Evolutionary conservation across 2,113 vertebrate species (phyloP), one percentile per base, ranked within the genome.

Genomic region (Peromyscus leucopus): DNA sequence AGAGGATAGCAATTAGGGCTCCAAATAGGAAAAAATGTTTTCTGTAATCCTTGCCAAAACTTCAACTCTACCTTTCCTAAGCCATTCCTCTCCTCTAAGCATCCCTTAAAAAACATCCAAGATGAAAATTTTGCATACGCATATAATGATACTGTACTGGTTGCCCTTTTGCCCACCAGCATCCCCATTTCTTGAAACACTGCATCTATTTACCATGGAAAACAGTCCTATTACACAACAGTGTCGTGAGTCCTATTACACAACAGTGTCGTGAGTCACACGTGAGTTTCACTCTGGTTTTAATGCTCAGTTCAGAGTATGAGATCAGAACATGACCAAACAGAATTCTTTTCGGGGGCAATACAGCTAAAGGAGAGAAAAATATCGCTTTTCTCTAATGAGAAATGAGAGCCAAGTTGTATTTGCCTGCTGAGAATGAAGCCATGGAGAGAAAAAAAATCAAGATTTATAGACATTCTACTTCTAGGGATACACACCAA

Each of bases 341-440:
- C 11, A 82, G 78, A 93, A 78, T 91, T 93, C 65, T 46, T 89
- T 59, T 51, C 55, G 51, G 33, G 15, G 15, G 33, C 67, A 92
- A 95, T 39, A 33, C 10, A 9, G 36, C 28, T 65, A 90, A 92
- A 16, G 7, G 57, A 21, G 7, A 91, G 67, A 61, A 96, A 93
- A 89, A 93, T 51, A 61, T 72, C 33, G 48, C 22, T 46, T 19
- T 92, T 84, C 8, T 48, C 63, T 74, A 61, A 79, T 61, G 51
- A 93, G 39, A n/a, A 78, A 22, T 57, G n/a, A 88, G 88, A 31
- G 59, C 74, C 24, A 91, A 91, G 46, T 61, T 72, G 22, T 76
- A 88, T 91, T 83, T 89, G 72, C 69, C 88, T 91, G 6, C 28
- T 67, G 22, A 90, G 57, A 26, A 94, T 90, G 63, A 95, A 92